A percentile compares a stretch with the other conserved stretches of the same genome.
phyloP scores from a whole-genome alignment of 2,888 invertebrate species.

The Mechanitis messenoides region DNA sequence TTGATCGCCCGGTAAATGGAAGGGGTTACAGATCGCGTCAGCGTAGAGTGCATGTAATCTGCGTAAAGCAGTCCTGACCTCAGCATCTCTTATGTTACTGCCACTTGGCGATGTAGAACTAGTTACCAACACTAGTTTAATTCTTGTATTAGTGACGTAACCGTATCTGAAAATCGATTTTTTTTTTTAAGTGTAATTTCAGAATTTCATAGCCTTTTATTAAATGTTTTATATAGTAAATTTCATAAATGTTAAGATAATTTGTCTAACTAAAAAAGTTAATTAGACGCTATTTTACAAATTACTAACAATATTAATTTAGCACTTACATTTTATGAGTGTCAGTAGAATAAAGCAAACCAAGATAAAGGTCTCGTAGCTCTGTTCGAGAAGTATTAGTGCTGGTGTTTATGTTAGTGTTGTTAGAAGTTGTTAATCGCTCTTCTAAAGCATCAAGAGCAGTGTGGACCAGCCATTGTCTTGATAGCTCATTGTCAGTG shows the following conservation, averaged over 20 bases:
- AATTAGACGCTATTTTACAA: neutral
- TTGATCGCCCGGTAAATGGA: constrained; percentile 94
- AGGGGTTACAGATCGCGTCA: constrained; percentile 97
- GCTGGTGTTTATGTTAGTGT: constrained; percentile 67
- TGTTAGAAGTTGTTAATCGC: constrained; percentile 75
- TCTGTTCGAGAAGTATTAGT: constrained; percentile 81
- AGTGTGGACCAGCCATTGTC: constrained; percentile 95
- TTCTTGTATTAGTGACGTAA: constrained; percentile 97
- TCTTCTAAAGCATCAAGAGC: constrained; percentile 94
- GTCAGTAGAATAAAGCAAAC: constrained; percentile 94
- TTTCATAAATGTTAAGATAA: too few relatives aligned
- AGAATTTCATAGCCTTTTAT: too few relatives aligned
- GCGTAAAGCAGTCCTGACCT: constrained; percentile 90
- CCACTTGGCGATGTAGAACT: constrained; percentile 95
- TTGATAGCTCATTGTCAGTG: constrained; percentile 88
- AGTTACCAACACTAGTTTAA: constrained; percentile 94
- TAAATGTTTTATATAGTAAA: too few relatives aligned
- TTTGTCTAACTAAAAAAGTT: too few relatives aligned
- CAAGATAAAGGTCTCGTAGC: constrained; percentile 91
- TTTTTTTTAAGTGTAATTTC: neutral
- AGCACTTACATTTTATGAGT: constrained; percentile 92
- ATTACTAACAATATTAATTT: constrained; percentile 4
- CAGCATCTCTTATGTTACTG: constrained; percentile 91
- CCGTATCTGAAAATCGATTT: constrained; percentile 82
- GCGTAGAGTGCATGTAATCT: constrained; percentile 94